These are phyloP conservation scores for Pegoplata infirma DNA, from an alignment of 2,888 invertebrate species.

Conservation along the genomic window DNA sequence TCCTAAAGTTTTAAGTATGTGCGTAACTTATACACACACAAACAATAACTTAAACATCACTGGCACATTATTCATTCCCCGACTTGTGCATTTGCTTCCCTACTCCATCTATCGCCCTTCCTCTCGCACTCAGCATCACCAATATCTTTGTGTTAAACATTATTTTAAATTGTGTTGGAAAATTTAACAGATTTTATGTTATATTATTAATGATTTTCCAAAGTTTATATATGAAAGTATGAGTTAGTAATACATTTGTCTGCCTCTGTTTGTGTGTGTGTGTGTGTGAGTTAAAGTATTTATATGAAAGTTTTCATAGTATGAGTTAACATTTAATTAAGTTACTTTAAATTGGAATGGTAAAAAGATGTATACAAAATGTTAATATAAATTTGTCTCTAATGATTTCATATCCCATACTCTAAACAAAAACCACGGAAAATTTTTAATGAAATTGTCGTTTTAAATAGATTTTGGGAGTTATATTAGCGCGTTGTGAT, in stretches of 20 bases:
- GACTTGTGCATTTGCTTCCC: background rate
- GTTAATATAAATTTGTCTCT: constrained; percentile 33
- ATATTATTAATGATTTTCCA: constrained; percentile 23
- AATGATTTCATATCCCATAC: constrained; percentile 12
- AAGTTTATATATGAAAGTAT: background rate
- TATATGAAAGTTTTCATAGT: background rate
- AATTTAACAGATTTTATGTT: constrained; percentile 25
- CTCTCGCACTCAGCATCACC: background rate
- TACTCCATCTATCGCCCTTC: background rate
- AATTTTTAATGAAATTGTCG: constrained; percentile 53
- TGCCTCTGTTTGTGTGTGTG: background rate
- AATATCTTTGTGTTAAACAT: background rate
- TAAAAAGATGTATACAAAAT: constrained; percentile 22
- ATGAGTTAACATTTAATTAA: constrained; percentile 51
- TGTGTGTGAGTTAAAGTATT: background rate
- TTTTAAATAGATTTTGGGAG: constrained; percentile 35
- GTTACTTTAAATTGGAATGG: constrained; percentile 44
- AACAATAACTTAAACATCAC: background rate
- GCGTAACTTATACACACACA: background rate
- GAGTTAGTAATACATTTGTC: background rate
- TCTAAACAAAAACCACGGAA: constrained; percentile 8
- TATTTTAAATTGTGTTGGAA: constrained; percentile 19
- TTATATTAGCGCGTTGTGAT: constrained; percentile 42
- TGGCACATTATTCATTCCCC: background rate
- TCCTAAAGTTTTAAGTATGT: constrained; percentile 3